A percentile compares a stretch with the other conserved stretches of the same genome.
These are phyloP conservation scores for Cerastoderma edule DNA, from an alignment of 2,888 invertebrate genomes.

Conservation along the genomic window DNA sequence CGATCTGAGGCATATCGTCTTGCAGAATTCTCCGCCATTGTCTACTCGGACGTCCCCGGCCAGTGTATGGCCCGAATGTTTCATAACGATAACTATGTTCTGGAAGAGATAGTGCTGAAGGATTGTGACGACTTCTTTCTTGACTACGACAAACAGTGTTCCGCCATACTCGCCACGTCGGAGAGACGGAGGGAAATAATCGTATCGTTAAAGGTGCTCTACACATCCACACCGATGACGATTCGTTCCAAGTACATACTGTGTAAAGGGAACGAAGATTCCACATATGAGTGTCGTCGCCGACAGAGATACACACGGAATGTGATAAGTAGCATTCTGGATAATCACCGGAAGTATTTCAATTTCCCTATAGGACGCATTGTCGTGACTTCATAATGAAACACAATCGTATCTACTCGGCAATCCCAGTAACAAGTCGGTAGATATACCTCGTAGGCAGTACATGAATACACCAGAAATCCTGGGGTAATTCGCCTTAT, in stretches of 20 bases:
- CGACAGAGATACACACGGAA: not conserved
- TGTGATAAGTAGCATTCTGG: not conserved
- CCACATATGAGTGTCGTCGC: constrained; percentile 23
- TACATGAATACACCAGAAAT: no score
- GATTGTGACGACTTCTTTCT: constrained; percentile 42
- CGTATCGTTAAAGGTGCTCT: constrained; percentile 44
- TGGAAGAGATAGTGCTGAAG: constrained; percentile 13
- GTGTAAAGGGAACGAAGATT: constrained; percentile 39
- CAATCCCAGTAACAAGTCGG: no score
- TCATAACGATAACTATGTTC: constrained; percentile 29
- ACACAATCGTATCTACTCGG: no score
- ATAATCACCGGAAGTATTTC: constrained; percentile 45
- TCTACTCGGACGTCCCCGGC: constrained; percentile 37
- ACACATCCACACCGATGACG: constrained; percentile 31
- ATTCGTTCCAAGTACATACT: constrained; percentile 28
- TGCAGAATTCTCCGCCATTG: constrained; percentile 41
- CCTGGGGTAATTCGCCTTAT: no score
- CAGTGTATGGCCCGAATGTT: constrained; percentile 35
- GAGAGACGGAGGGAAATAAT: constrained; percentile 43
- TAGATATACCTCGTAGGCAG: no score
- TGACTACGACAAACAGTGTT: constrained; percentile 42
- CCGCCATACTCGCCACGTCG: constrained; percentile 29
- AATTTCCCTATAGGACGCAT: constrained; percentile 45
- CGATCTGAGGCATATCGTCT: constrained; percentile 38
- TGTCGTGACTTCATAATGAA: constrained; percentile 35